These are phyloP conservation scores for Oryctolagus cuniculus DNA, from an alignment of 2,113 vertebrate species.

Conservation along the genomic window DNA sequence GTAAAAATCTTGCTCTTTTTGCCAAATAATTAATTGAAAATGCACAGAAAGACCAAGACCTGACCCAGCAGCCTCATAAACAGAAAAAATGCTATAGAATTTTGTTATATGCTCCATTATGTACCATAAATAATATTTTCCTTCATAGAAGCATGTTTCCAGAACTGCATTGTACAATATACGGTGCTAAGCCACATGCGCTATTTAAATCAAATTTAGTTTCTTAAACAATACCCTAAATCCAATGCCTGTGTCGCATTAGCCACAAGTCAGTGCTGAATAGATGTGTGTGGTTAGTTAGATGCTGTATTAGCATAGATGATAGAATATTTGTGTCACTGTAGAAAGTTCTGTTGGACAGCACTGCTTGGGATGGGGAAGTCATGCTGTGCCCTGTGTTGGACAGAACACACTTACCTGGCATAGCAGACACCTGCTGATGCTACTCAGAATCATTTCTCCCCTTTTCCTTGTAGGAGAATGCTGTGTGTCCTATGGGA, in stretches of 20 bases:
- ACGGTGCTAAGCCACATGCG: neutral
- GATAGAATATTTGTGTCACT: neutral
- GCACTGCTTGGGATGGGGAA: neutral
- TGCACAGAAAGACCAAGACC: slow-evolving; percentile 27
- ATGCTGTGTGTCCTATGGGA: neutral
- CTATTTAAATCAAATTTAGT: slow-evolving; percentile 38
- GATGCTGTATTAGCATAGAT: neutral
- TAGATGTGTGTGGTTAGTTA: neutral
- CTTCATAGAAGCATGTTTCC: neutral
- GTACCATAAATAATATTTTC: slow-evolving; percentile 52
- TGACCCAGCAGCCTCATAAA: neutral
- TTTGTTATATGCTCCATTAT: slow-evolving; percentile 36
- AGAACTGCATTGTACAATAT: neutral
- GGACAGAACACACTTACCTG: neutral
- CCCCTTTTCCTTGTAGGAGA: neutral
- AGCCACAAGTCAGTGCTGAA: neutral
- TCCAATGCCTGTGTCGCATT: neutral
- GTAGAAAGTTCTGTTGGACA: neutral
- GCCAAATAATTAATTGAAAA: slow-evolving; percentile 58
- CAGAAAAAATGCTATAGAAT: slow-evolving; percentile 12
- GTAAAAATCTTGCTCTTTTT: neutral
- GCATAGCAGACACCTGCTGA: neutral
- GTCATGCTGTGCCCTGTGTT: neutral
- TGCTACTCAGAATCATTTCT: neutral
- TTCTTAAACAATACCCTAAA: neutral